Conservation (phyloP, 2,797 vertebrate genomes). For the Lophius americanus region DNA sequence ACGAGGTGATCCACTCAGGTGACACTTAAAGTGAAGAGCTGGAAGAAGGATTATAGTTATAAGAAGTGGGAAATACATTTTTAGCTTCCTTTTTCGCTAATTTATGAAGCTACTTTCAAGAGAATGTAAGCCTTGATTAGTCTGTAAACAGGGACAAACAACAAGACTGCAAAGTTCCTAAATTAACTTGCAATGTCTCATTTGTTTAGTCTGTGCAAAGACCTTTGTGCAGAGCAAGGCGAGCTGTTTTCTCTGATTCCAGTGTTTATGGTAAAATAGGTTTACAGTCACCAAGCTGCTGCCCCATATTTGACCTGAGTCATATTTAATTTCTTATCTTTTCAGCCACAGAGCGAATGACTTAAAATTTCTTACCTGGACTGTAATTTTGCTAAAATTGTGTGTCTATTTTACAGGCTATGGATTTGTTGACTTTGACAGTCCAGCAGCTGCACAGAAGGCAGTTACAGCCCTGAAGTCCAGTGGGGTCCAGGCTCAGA, state of each 20-base stretch:
- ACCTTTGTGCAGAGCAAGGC: background rate
- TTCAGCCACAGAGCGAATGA: background rate
- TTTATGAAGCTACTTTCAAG: too few species aligned
- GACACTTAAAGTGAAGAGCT: too few species aligned
- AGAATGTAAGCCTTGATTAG: background rate
- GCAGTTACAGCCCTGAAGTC: constrained; percentile 93
- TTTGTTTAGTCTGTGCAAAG: constrained; percentile 1
- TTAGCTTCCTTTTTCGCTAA: too few species aligned
- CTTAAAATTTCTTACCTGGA: background rate
- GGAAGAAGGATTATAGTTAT: too few species aligned
- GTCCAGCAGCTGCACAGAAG: constrained; percentile 93
- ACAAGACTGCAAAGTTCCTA: background rate
- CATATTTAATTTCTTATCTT: background rate
- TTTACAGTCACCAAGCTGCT: background rate
- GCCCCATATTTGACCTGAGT: background rate
- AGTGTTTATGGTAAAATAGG: constrained; percentile 5
- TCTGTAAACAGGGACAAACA: background rate
- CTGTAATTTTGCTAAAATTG: background rate
- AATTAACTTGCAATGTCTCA: background rate
- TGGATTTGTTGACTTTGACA: constrained; percentile 96
- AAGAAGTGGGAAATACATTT: too few species aligned
- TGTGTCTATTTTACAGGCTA: constrained; percentile 82
- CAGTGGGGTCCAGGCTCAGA: constrained; percentile 94
- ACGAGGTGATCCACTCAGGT: too few species aligned
- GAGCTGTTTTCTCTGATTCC: background rate